Conservation (phyloP, 53 echinoderm and acorn worm species). For the Paelopatides confundens region DNA sequence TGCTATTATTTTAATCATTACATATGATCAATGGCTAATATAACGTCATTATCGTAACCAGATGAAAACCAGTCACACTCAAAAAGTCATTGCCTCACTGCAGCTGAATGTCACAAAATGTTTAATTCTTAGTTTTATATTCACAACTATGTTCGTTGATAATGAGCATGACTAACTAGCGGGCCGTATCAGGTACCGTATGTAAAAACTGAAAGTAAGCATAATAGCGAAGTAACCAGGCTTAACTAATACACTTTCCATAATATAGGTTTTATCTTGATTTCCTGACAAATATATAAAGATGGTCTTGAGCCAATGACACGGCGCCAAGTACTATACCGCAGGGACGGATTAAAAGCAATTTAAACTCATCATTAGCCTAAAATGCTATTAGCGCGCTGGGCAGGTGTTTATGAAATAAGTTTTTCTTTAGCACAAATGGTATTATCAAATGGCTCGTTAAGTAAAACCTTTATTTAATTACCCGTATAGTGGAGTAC, state of each 20-base stretch:
- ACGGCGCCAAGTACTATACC: conserved; percentile 35
- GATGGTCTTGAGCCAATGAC: background rate
- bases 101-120: background rate
- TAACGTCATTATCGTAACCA: too few relatives aligned
- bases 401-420: conserved; percentile 18
- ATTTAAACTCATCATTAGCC: conserved; percentile 35
- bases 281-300: background rate
- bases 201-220: too few relatives aligned
- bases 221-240: background rate
- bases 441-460: conserved; percentile 20
- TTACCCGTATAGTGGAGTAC: background rate
- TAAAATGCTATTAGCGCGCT: conserved; percentile 28
- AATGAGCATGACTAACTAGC: background rate
- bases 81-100: background rate
- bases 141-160: background rate
- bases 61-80: too few relatives aligned
- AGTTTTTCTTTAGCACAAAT: background rate
- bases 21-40: too few relatives aligned
- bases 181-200: background rate
- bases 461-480: conserved; percentile 6
- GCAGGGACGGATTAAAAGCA: conserved; percentile 15
- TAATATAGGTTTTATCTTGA: background rate
- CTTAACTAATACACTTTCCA: background rate
- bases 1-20: too few relatives aligned
- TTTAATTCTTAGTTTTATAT: too few relatives aligned